These are phyloP conservation scores for Belonocnema kinseyi DNA, from an alignment of 1,140 invertebrate species.

Conservation along the genomic window DNA sequence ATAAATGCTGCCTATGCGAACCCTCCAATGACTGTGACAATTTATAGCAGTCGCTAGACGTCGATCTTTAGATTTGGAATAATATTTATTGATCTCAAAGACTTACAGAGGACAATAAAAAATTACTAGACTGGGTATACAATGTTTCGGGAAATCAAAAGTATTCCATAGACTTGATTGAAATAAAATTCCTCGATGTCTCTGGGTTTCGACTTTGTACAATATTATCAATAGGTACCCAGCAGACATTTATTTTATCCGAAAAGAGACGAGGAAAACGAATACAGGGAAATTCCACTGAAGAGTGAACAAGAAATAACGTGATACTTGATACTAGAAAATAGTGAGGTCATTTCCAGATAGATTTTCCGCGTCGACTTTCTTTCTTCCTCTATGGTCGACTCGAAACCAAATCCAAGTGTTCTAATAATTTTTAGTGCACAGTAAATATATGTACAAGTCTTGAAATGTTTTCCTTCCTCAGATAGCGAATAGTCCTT, in stretches of 20 bases:
- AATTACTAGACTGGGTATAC: background rate
- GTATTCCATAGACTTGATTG: background rate
- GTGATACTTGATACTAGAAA: background rate
- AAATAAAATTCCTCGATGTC: background rate
- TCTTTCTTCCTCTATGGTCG: background rate
- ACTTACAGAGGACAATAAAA: background rate
- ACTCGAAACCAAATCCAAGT: background rate
- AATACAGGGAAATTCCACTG: background rate
- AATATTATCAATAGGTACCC: slow-evolving; percentile 21
- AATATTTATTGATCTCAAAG: slow-evolving; percentile 21
- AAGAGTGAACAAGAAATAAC: background rate
- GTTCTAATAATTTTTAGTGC: background rate
- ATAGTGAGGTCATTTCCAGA: background rate
- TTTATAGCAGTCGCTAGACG: slow-evolving; percentile 12
- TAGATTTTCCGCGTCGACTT: background rate
- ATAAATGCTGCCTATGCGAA: slow-evolving; percentile 30
- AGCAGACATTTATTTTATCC: background rate
- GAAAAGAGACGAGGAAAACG: background rate
- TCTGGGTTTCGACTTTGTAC: background rate
- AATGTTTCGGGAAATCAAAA: slow-evolving; percentile 5
- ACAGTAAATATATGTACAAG: slow-evolving; percentile 5
- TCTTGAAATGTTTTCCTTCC: background rate
- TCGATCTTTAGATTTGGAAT: slow-evolving; percentile 9
- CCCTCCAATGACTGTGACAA: slow-evolving; percentile 33
- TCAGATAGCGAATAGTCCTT: slow-evolving; percentile 2